Base-by-base conservation (phyloP, 2,113 vertebrate genomes). In the Poeciliopsis turrubarensis region DNA sequence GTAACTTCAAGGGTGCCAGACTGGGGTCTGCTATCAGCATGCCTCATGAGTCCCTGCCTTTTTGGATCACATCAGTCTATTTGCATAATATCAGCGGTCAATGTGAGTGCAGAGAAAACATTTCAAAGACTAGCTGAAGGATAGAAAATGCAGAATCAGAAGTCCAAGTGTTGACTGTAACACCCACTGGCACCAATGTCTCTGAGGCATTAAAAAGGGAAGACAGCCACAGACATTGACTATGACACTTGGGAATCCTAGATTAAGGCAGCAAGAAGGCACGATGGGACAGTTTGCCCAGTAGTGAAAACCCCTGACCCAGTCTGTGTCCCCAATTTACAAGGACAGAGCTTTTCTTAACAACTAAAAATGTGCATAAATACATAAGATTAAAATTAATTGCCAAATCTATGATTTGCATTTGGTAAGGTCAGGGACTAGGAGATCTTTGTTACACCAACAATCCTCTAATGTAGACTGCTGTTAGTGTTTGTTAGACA, bases 31-130 rank as follows among this genome's bases (percentile, higher is more conserved):
- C 75, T 76, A 78, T 73, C 75, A 87, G 81, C 79, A 75, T 5
- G 72, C 70, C 72, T 77, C 62, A 62, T 81, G 81, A 84, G 60
- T 39, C 7, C n/a, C 64, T 77, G 81, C 75, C 76, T 73, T 79
- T 80, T 15, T 82, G 75, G 62, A 82, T 81, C 65, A 65, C 8
- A 11, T 83, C 72, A 73, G 1, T 0, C 2, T n/a, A 75, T 86
- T 82, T 83, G 60, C 82, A 85, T 84, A 85, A 85, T 86, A 77
- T 75, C 84, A 85, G 71, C 26, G 73, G 85, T 80, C 86, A 80
- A 70, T 67, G 10, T 60, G 79, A 78, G 75, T 57, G 67, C 68
- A 72, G 12, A 69, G 68, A 31, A 60, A 83, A 70, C 60, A 30
- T 75, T 85, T 72, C 82, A 71, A 68, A 72, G 75, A 60, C 29